Evolutionary conservation across 1,140 invertebrate genomes (phyloP), one percentile per base, ranked within the genome.

Genomic region (Scaptomyza pallida): DNA sequence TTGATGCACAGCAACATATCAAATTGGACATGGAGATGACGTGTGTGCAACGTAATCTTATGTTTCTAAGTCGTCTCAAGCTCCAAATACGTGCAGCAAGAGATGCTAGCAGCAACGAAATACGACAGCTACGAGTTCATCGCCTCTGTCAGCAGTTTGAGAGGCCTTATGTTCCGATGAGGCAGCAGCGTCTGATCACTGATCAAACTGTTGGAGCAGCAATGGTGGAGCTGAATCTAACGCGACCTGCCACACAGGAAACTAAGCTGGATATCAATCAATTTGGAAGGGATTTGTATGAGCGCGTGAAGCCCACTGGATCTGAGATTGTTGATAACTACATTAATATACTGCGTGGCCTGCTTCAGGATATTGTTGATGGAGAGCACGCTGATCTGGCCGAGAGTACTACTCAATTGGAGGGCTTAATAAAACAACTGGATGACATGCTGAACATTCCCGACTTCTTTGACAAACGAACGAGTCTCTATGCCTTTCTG

Each of bases 301-400:
- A 71, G 4, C 63, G 75, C 2, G 80, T 90, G 0, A 90, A 90
- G n/a, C 8, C 26, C 0, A 65, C 79, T 0, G 89, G 89, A 1
- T 70, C 79, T 9, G 74, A 90, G 47, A 81, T 90, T 6, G 90
- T 90, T 17, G 74, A 90, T 45, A 88, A 90, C 43, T 90, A 90
- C 57, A 54, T 90, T 21, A 48, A 52, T 1, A 81, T 86, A 0
- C 35, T 90, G 13, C 83, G 89, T 2, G 78, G 73, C 8, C 52
- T 90, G 0, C 43, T 90, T 8, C 72, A 81, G 51, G 77, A 90
- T 9, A 80, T 90, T 37, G 51, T 90, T 9, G 89, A 88, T 3
- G 64, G 54, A 0, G 64, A 81, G n/a, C 51, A 79, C 5, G 72
- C 45, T 1, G 77, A 86, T 26, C 23, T 86, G 21, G 47, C 52